phyloP scores from a whole-genome alignment of 2,113 vertebrate species.

The Axis porcinus region DNA sequence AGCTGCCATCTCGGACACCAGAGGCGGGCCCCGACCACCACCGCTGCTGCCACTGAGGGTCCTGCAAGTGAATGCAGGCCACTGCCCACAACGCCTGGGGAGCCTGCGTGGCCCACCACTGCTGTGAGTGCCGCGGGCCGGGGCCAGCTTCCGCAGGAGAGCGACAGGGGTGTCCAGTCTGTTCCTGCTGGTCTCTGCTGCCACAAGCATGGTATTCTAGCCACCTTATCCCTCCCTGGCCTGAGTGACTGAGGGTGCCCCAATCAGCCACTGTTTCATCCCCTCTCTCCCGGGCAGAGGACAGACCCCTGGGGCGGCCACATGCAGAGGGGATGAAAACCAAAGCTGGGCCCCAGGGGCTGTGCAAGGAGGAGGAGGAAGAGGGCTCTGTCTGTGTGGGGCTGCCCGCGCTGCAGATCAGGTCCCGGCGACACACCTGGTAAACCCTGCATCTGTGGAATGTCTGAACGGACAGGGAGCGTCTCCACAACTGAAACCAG shows the following conservation, averaged over 20 bases:
- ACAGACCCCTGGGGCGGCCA: not conserved
- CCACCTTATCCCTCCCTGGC: not conserved
- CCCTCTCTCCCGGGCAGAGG: not conserved
- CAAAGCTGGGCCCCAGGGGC: not conserved
- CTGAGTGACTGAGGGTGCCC: not conserved
- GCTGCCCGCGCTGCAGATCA: not conserved
- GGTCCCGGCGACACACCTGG: not conserved
- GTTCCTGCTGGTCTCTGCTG: not conserved
- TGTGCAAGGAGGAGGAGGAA: not conserved
- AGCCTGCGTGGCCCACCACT: not conserved
- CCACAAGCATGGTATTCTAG: not conserved
- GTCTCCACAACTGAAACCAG: not conserved
- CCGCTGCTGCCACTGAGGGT: not conserved
- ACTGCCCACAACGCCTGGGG: not conserved
- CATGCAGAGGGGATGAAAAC: not conserved
- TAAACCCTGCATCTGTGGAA: not conserved
- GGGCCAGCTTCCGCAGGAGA: not conserved
- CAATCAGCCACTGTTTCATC: not conserved
- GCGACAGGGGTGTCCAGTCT: not conserved
- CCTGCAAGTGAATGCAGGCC: not conserved
- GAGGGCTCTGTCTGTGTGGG: not conserved
- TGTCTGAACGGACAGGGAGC: not conserved
- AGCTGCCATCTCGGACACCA: not conserved
- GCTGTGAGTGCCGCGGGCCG: rapidly evolving
- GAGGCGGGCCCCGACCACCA: rapidly evolving